phyloP scores from a whole-genome alignment of 2,797 vertebrate genomes.

The Poecile montanus region DNA sequence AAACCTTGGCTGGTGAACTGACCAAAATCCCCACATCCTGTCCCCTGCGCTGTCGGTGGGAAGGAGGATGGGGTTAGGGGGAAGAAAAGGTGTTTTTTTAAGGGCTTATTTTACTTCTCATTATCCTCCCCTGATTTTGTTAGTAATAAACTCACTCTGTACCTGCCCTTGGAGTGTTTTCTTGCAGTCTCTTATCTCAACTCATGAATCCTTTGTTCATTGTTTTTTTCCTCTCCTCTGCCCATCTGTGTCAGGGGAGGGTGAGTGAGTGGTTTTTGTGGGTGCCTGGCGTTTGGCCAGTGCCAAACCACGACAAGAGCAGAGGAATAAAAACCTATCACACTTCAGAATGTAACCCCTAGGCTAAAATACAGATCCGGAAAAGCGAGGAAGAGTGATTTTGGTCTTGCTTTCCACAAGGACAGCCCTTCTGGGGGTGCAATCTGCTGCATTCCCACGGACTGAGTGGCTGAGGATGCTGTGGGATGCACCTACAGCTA shows the following conservation, averaged over 20 bases:
- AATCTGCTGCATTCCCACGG: background rate
- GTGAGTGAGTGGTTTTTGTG: fast-evolving
- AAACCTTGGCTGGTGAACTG: background rate
- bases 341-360: fast-evolving
- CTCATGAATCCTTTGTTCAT: background rate
- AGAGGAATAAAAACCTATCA: background rate
- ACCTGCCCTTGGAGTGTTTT: background rate
- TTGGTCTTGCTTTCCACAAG: background rate
- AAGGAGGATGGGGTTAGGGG: background rate
- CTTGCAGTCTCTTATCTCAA: background rate
- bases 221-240: background rate
- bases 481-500: background rate
- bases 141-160: background rate
- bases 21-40: background rate
- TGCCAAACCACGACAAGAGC: background rate
- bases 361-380: background rate
- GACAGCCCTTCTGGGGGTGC: background rate
- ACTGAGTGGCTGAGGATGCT: fast-evolving
- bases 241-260: background rate
- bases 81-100: background rate
- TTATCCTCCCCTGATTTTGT: background rate
- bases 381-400: background rate
- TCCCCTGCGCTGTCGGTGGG: background rate
- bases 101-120: background rate
- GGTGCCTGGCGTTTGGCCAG: background rate